phyloP scores from a whole-genome alignment of 2,797 vertebrate genomes.

The Perodicticus potto region DNA sequence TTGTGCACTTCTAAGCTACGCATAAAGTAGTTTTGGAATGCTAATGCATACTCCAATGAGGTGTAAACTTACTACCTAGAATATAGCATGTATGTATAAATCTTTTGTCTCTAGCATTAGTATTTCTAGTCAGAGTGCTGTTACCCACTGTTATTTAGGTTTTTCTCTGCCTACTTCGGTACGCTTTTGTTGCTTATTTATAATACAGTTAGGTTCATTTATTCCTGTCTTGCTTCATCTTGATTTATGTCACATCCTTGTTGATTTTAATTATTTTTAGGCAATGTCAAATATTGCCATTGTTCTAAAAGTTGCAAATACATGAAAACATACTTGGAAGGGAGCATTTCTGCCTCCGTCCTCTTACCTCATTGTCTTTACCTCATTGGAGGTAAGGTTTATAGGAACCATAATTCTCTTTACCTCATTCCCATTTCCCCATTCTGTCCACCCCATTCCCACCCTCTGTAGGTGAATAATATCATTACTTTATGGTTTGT shows the following conservation, averaged over 20 bases:
- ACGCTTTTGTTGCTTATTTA: neutral
- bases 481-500: neutral
- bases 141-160: neutral
- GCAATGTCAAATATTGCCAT: neutral
- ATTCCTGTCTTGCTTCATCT: neutral
- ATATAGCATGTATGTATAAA: neutral
- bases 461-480: neutral
- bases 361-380: neutral
- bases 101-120: neutral
- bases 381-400: neutral
- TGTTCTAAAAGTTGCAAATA: neutral
- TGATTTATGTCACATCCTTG: neutral
- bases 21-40: neutral
- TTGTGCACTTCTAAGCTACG: neutral
- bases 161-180: neutral
- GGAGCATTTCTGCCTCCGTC: neutral
- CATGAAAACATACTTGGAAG: neutral
- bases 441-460: neutral
- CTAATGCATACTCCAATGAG: neutral
- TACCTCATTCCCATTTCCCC: neutral
- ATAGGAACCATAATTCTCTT: neutral
- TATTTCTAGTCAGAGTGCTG: neutral
- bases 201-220: neutral
- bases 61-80: neutral
- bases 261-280: neutral